Evolutionary conservation across 2,113 vertebrate species (phyloP), one percentile per base, ranked within the genome.

Genomic region (Myodes glareolus): DNA sequence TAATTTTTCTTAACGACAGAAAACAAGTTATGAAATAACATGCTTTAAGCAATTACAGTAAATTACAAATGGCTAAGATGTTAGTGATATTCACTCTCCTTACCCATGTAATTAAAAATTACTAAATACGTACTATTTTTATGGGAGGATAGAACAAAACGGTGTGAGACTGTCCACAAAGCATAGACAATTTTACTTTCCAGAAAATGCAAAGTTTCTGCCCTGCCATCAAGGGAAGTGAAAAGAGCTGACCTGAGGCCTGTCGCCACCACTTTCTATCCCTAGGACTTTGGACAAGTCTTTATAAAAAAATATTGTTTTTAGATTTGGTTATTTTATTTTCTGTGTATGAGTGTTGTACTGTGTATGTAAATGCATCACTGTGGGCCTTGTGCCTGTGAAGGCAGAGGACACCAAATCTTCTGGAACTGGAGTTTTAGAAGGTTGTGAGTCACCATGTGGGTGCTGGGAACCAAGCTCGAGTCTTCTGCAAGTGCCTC

Each of bases 161-260:
- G 88, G 85, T 0, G 0, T 39, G 90, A 90, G n/a, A 91, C 1
- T 88, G 47, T 33, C 58, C 88, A 90, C 47, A 93, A n/a, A 95
- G 39, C 19, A 77, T 16, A 45, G 73, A 29, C 5, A 29, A 47
- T 77, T 77, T 47, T 76, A 45, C 39, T 76, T 77, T 42, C 90
- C 80, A 93, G 8, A 95, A 90, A 90, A 84, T 92, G 85, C 73
- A 68, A 85, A 76, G 52, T 92, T 95, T 95, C 31, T 84, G 52
- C 45, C 19, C 23, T 85, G 88, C 65, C 25, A 88, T 36, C 77
- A 93, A 47, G 25, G 23, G 68, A 87, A 95, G 50, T 58, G 47
- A 91, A 86, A 45, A 94, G 16, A 45, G 3, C 45, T 90, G 52
- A 73, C 70, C 39, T 90, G 86, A 67, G 68, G 55, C 33, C 33